phyloP scores from a whole-genome alignment of 2,113 vertebrate species.

The Ceratotherium simum region DNA sequence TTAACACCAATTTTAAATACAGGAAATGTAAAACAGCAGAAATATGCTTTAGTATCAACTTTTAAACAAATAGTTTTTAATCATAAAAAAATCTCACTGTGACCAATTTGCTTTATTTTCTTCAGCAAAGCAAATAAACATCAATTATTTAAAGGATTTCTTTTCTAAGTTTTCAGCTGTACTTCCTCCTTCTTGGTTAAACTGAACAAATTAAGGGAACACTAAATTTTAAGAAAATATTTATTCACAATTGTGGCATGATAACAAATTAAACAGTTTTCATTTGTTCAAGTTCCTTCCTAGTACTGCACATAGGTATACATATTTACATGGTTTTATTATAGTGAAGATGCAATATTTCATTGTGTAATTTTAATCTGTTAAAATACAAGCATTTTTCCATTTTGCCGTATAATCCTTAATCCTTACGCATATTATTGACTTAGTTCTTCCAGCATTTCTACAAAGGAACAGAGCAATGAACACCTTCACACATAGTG shows the following conservation, averaged over 20 bases:
- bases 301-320: not conserved
- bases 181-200: conserved; percentile 9
- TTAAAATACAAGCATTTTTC: not conserved
- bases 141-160: not conserved
- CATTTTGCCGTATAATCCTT: not conserved
- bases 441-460: not conserved
- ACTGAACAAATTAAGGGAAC: conserved; percentile 7
- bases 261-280: conserved; percentile 36
- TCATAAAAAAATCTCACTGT: conserved; percentile 51
- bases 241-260: conserved; percentile 6
- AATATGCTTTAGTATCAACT: conserved; percentile 80
- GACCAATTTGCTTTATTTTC: conserved; percentile 29
- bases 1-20: conserved; percentile 81
- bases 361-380: conserved; percentile 3
- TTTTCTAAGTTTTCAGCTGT: not conserved
- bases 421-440: not conserved
- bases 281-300: conserved; percentile 5
- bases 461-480: not conserved
- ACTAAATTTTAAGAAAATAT: conserved; percentile 10
- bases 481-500: not conserved
- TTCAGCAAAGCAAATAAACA: conserved; percentile 56
- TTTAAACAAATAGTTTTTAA: conserved; percentile 73
- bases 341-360: not conserved
- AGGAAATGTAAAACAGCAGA: conserved; percentile 50
- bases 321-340: not conserved